Base-by-base conservation (phyloP, 2,888 invertebrate species). In the Mythimna ferrago region DNA sequence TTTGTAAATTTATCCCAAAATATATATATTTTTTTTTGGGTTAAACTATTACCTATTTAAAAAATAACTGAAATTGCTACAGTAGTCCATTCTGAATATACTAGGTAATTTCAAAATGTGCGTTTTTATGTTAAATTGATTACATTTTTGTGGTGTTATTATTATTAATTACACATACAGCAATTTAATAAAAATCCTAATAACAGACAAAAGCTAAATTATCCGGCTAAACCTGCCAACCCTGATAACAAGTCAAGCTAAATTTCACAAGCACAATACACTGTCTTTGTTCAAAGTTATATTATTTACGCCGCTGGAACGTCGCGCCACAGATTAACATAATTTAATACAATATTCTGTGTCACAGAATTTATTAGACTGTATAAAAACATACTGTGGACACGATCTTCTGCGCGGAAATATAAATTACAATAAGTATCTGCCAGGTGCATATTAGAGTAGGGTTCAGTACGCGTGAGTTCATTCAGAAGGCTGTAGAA, bases 241-340 rank as follows among this genome's bases (percentile, higher is more conserved):
- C 68, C 68, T 78, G 10, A n/a, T 66, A 19, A 38, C 63, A 70
- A 81, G 56, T 11, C 48, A 72, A 51, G 71, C 44, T 61, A 71
- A 79, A 81, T 83, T 80, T 72, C 60, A 71, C 72, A 60, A 79
- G 53, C 58, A 82, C 62, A 83, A 66, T 67, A 62, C 56, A 66
- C 19, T 41, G 72, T 76, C 72, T 73, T 80, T 63, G 66, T 71
- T 66, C 65, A 82, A 66, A 75, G n/a, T 75, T 82, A 44, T 76
- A 82, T 70, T 83, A 83, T 85, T 83, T 73, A 80, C 68, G 71
- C 71, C 62, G 32, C 65, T 64, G 62, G 58, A 76, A 61, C 69
- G 65, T 32, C 60, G 66, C 26, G 65, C 57, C 65, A 64, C 71
- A 80, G 71, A 83, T 85, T 85, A 82, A 62, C 80, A 76, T 85